A percentile compares a stretch with the other conserved stretches of the same genome.
phyloP scores from a whole-genome alignment of 1,140 invertebrate genomes.

The Drosophila subobscura region DNA sequence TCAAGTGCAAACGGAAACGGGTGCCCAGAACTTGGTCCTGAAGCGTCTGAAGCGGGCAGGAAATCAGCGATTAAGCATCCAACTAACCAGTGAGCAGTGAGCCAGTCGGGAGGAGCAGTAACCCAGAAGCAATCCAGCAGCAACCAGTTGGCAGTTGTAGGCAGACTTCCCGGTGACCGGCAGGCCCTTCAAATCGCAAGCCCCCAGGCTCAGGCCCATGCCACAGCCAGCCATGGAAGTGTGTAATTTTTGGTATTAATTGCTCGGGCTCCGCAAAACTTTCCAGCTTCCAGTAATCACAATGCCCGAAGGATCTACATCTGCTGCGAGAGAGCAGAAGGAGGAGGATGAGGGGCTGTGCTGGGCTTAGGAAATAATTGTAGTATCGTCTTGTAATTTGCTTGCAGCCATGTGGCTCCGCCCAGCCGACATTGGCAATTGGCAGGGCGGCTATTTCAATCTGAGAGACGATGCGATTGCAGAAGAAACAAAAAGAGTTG shows the following conservation, averaged over 20 bases:
- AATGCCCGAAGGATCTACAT: constrained; percentile 37
- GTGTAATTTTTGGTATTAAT: constrained; percentile 80
- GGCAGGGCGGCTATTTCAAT: constrained; percentile 51
- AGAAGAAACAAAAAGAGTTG: too few species aligned
- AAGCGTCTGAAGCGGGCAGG: constrained; percentile 43
- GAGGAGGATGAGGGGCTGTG: constrained; percentile 2
- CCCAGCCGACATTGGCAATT: constrained; percentile 50
- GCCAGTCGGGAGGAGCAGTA: constrained; percentile 11
- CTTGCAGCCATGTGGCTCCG: constrained; percentile 55
- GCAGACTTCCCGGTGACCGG: constrained; percentile 11
- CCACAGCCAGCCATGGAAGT: constrained; percentile 44
- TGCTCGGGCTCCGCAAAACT: constrained; percentile 60
- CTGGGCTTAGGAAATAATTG: constrained; percentile 70
- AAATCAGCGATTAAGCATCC: constrained; percentile 78
- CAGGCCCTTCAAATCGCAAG: constrained; percentile 44
- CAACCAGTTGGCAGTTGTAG: constrained; percentile 11
- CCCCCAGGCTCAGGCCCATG: constrained; percentile 7
- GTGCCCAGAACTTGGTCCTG: constrained; percentile 71
- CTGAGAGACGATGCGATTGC: neutral
- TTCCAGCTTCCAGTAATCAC: constrained; percentile 69
- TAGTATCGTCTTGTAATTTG: constrained; percentile 75
- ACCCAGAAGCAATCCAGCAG: constrained; percentile 9
- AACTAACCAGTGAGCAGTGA: constrained; percentile 58
- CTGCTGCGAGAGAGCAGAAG: too few species aligned
- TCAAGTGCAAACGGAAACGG: constrained; percentile 78